Conservation (phyloP, 2,113 vertebrate genomes). For the Eclectus roratus region DNA sequence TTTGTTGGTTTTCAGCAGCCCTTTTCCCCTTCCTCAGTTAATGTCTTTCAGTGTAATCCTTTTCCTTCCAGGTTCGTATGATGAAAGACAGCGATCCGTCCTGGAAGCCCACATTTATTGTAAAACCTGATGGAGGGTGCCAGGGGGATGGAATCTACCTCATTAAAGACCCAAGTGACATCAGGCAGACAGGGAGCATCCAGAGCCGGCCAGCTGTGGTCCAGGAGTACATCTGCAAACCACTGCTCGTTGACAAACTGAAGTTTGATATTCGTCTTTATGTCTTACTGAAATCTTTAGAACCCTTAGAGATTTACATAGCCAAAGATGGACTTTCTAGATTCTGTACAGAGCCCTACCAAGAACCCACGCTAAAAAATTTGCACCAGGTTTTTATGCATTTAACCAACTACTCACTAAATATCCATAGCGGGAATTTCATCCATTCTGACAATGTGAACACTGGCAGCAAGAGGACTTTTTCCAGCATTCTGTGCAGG, state of each 20-base stretch:
- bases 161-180: conserved; percentile 89
- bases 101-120: conserved; percentile 90
- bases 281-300: conserved; percentile 90
- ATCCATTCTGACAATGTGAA: conserved; percentile 89
- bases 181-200: conserved; percentile 76
- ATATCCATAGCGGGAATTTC: conserved; percentile 92
- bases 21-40: neutral
- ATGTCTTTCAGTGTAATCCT: neutral
- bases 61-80: conserved; percentile 77
- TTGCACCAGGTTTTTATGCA: conserved; percentile 96
- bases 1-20: neutral
- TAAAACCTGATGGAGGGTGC: conserved; percentile 94
- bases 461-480: conserved; percentile 96
- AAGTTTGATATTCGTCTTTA: conserved; percentile 98
- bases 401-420: conserved; percentile 96
- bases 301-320: conserved; percentile 95
- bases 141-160: conserved; percentile 99
- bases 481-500: conserved; percentile 90
- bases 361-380: conserved; percentile 92
- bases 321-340: conserved; percentile 96
- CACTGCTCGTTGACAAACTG: conserved; percentile 92
- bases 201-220: conserved; percentile 88
- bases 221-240: conserved; percentile 94
- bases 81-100: conserved; percentile 82
- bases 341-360: conserved; percentile 96